phyloP scores from a whole-genome alignment of 2,797 vertebrate genomes.

The Siniperca obscura region DNA sequence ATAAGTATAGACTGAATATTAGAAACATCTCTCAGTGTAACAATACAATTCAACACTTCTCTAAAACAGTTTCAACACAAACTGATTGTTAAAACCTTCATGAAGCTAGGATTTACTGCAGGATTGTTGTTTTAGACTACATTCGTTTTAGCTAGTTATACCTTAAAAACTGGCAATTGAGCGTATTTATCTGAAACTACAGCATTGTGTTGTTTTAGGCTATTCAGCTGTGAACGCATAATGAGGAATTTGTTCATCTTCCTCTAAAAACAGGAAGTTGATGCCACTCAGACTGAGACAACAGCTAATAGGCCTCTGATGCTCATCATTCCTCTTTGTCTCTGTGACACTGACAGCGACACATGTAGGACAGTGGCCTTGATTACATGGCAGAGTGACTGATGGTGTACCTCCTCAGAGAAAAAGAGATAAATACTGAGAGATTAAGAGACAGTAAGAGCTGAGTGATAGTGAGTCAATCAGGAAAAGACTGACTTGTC shows the following conservation, averaged over 20 bases:
- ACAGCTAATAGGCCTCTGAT: conserved; percentile 21
- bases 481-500: conserved; percentile 26
- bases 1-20: background rate
- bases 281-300: conserved; percentile 8
- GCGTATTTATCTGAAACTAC: background rate
- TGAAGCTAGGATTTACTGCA: background rate
- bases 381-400: conserved; percentile 52
- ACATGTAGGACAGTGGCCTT: conserved; percentile 46
- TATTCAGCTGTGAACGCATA: background rate
- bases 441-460: conserved; percentile 32
- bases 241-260: conserved; percentile 8
- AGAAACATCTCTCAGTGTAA: background rate
- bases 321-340: conserved; percentile 32
- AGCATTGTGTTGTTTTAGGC: conserved; percentile 2
- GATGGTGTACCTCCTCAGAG: conserved; percentile 34
- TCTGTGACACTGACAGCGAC: conserved; percentile 27
- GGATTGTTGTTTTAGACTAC: background rate
- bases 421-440: conserved; percentile 43
- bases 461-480: conserved; percentile 46
- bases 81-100: background rate
- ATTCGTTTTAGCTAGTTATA: background rate
- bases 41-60: background rate
- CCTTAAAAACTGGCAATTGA: background rate
- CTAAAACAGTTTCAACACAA: background rate
- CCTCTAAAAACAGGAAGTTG: conserved; percentile 45